phyloP scores from a whole-genome alignment of 2,113 vertebrate genomes.

The Leucopsar rothschildi region DNA sequence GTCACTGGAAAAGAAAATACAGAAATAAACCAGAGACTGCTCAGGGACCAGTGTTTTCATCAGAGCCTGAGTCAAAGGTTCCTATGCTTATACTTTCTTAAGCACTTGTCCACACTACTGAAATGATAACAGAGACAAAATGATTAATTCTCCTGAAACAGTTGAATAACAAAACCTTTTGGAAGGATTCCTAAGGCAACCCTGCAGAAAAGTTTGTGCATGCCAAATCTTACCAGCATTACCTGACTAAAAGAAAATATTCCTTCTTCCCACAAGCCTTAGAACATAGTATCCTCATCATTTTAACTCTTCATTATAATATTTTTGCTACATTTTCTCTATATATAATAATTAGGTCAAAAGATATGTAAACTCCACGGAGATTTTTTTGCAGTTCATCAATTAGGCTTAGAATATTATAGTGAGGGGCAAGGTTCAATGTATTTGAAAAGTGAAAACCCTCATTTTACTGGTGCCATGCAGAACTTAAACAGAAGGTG shows the following conservation, averaged over 20 bases:
- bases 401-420: background rate
- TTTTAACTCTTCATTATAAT: background rate
- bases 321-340: background rate
- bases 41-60: background rate
- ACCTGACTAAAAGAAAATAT: background rate
- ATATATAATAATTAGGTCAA: background rate
- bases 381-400: background rate
- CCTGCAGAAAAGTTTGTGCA: fast-evolving
- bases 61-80: background rate
- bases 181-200: background rate
- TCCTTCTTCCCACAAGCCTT: background rate
- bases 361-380: fast-evolving
- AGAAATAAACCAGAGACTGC: background rate
- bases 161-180: background rate
- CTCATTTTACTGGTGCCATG: background rate
- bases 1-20: background rate
- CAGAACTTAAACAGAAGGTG: background rate
- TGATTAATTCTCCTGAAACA: background rate
- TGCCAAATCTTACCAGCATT: background rate
- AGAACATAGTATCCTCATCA: background rate
- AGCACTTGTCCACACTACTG: background rate
- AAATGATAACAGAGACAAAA: background rate
- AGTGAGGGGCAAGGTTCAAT: fast-evolving
- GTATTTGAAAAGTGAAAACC: background rate
- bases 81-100: background rate